Base-by-base conservation (phyloP, 2,888 invertebrate species). In the Cyrtodaria siliqua region DNA sequence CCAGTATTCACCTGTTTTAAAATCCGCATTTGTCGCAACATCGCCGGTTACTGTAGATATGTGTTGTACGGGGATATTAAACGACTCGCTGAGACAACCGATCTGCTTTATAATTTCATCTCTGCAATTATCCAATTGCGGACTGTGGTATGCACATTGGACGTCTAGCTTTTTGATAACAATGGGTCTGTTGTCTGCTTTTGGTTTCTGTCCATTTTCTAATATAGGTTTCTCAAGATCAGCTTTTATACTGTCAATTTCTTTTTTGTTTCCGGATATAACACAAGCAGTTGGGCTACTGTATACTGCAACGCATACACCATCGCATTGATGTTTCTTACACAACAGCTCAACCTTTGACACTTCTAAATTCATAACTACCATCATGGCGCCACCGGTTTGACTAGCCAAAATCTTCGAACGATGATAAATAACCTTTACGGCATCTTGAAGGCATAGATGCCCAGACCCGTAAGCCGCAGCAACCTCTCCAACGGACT, bases 401-500 rank as follows among this genome's bases (percentile, higher is more conserved):
- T 38, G 52, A 55, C 74, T 27, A 1, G 75, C 66, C 53, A 83
- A 62, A 27, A 72, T 18, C 24, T 60, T 60, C 14, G 79, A 72
- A 29, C 86, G 66, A 62, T 83, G 59, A 50, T 77, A 84, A 24
- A 84, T 83, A n/a, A 86, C 72, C 12, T 63, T 67, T 0, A 84
- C 83, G 1, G 83, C 83, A 24, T 62, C 66, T n/a, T 68, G 57
- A 12, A 86, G 64, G 23, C 61, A 42, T 4, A 86, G 44, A 40
- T 49, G 52, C n/a, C 84, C 82, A 12, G 82, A 61, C 18, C 52
- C 66, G 56, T 71, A 74, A 3, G 84, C 82, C 2, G 86, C 86
- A 26, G 85, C 83, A 2, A 86, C 84, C 38, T 86, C 86, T 9
- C 86, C 86, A 12, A 85, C 71, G 14, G 84, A 84, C 59, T 86